phyloP scores from a whole-genome alignment of 2,888 invertebrate species.

The Acanthosepion esculentum region DNA sequence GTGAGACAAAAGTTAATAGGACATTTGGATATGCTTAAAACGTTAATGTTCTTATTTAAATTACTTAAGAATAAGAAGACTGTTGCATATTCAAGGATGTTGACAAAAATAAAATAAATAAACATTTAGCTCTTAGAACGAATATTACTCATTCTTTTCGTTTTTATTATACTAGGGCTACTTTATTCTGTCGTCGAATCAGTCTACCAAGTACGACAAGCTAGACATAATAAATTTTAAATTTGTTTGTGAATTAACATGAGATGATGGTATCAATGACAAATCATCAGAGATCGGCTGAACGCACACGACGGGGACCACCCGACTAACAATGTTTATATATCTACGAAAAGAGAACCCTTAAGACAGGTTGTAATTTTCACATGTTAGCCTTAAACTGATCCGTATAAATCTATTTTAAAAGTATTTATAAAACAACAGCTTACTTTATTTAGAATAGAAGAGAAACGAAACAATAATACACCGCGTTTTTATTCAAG shows the following conservation, averaged over 20 bases:
- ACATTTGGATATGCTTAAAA: too few species aligned
- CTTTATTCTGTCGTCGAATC: neutral
- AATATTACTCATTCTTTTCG: neutral
- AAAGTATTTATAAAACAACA: slow-evolving; percentile 2
- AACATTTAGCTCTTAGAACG: neutral
- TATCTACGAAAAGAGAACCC: slow-evolving; percentile 4
- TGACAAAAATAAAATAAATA: neutral
- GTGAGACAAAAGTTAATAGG: too few species aligned
- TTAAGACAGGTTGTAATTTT: neutral
- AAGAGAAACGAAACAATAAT: neutral
- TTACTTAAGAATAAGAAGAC: too few species aligned
- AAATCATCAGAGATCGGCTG: neutral
- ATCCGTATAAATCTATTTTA: slow-evolving; percentile 12
- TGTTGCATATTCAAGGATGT: neutral
- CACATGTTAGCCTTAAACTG: slow-evolving; percentile 18
- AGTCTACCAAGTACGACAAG: neutral
- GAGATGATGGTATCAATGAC: slow-evolving; percentile 3
- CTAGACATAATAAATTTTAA: neutral
- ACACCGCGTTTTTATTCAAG: neutral
- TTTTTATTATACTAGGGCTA: neutral
- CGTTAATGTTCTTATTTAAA: too few species aligned
- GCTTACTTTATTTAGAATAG: neutral
- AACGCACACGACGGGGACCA: slow-evolving; percentile 1
- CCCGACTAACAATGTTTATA: neutral
- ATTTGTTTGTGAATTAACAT: neutral